Percentiles rank a stretch among this genome's conserved stretches.
Evolutionary conservation across 1,140 invertebrate genomes (phyloP).

Genomic region (Thaumatotibia leucotreta): DNA sequence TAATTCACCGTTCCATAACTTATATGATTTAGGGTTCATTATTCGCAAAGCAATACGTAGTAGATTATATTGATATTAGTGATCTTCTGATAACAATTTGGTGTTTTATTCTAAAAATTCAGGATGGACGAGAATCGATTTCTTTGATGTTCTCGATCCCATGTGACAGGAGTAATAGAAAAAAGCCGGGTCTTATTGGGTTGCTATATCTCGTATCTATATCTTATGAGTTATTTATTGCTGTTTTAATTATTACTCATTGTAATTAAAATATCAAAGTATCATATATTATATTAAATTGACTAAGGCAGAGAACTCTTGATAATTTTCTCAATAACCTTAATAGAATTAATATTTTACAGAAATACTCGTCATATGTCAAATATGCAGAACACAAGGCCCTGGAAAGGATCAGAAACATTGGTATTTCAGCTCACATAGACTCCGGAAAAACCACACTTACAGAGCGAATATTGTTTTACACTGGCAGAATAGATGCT

Average conservation of each 20-base stretch:
- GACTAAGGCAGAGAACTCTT: neutral
- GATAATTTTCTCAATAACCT: neutral
- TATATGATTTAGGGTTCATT: no score
- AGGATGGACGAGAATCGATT: neutral
- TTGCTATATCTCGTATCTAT: neutral
- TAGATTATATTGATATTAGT: neutral
- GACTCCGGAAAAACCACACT: slow-evolving; percentile 99
- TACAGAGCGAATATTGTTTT: slow-evolving; percentile 98
- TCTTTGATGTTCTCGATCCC: neutral
- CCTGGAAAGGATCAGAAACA: slow-evolving; percentile 94
- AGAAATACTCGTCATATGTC: slow-evolving; percentile 69
- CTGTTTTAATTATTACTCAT: neutral
- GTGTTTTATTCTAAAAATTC: neutral
- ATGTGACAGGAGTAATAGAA: neutral
- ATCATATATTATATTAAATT: no score
- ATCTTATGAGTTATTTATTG: neutral
- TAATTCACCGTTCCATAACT: slow-evolving; percentile 28
- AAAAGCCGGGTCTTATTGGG: neutral
- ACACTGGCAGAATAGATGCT: slow-evolving; percentile 95
- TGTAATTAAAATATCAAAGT: no score
- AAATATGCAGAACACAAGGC: slow-evolving; percentile 86
- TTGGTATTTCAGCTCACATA: slow-evolving; percentile 99
- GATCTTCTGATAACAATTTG: neutral
- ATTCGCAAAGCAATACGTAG: neutral
- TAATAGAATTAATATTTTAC: slow-evolving; percentile 25